Percentiles rank a stretch among this genome's conserved stretches.
These are phyloP conservation scores for Manacus vitellinus DNA, from an alignment of 2,113 vertebrate genomes.

Conservation along the genomic window DNA sequence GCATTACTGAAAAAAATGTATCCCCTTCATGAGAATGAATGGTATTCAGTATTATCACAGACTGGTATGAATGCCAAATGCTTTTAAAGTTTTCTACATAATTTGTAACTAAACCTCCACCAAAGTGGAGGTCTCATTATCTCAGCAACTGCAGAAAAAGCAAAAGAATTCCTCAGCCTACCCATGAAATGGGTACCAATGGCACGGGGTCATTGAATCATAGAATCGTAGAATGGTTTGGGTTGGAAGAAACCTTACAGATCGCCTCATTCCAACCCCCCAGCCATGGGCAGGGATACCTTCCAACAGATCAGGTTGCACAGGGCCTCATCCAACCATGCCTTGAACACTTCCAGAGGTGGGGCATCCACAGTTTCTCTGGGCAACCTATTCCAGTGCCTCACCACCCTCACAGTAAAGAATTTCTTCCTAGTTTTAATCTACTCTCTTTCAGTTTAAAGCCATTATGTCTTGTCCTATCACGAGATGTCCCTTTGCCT, in stretches of 20 bases:
- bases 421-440: neutral
- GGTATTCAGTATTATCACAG: neutral
- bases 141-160: neutral
- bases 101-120: neutral
- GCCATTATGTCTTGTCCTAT: neutral
- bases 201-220: neutral
- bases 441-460: neutral
- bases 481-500: too few relatives aligned
- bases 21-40: neutral
- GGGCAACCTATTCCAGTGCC: neutral
- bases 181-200: neutral
- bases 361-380: neutral
- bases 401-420: neutral
- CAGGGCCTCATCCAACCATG: neutral
- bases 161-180: neutral
- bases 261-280: neutral
- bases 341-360: too few relatives aligned
- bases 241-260: neutral
- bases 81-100: neutral
- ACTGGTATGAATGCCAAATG: neutral
- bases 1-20: constrained; percentile 13
- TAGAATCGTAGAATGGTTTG: neutral
- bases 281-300: neutral
- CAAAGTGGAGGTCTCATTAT: neutral
- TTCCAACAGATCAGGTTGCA: too few relatives aligned